Percentiles rank a stretch among this genome's conserved stretches.
Evolutionary conservation across 1,140 invertebrate genomes (phyloP).

Genomic region (Anagrus nilaparvatae): DNA sequence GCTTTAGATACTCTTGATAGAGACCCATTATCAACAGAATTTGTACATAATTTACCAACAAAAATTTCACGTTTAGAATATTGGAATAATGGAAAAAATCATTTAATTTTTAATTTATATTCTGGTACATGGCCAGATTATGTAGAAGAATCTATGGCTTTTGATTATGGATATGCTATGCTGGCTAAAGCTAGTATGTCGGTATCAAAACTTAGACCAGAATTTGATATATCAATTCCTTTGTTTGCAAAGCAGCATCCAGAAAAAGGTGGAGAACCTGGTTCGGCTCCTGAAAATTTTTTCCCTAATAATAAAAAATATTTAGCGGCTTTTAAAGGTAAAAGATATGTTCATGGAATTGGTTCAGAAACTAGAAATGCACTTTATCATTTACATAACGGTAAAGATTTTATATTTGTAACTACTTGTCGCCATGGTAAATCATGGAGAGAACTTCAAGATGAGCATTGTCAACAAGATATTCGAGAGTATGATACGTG

Average conservation of each 20-base stretch:
- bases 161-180: constrained; percentile 91
- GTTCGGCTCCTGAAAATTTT: constrained; percentile 67
- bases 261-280: constrained; percentile 75
- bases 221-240: constrained; percentile 95
- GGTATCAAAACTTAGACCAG: constrained; percentile 67
- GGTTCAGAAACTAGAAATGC: constrained; percentile 97
- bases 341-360: constrained; percentile 96
- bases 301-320: constrained; percentile 83
- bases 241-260: constrained; percentile 93
- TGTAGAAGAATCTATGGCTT: constrained; percentile 79
- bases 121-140: constrained; percentile 99
- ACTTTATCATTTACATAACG: constrained; percentile 95
- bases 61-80: constrained; percentile 65
- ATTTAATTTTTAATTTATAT: constrained; percentile 97
- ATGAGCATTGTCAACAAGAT: constrained; percentile 92
- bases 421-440: constrained; percentile 98
- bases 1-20: constrained; percentile 93
- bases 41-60: constrained; percentile 77
- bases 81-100: constrained; percentile 95
- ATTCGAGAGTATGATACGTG: constrained; percentile 96
- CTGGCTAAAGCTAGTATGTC: constrained; percentile 94
- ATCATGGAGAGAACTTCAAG: constrained; percentile 92
- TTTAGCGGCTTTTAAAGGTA: constrained; percentile 92
- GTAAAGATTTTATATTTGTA: constrained; percentile 85
- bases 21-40: constrained; percentile 83